Evolutionary conservation across 92 coral and sea anemone genomes (phyloP).

Genomic region (Pocillopora meandrina): DNA sequence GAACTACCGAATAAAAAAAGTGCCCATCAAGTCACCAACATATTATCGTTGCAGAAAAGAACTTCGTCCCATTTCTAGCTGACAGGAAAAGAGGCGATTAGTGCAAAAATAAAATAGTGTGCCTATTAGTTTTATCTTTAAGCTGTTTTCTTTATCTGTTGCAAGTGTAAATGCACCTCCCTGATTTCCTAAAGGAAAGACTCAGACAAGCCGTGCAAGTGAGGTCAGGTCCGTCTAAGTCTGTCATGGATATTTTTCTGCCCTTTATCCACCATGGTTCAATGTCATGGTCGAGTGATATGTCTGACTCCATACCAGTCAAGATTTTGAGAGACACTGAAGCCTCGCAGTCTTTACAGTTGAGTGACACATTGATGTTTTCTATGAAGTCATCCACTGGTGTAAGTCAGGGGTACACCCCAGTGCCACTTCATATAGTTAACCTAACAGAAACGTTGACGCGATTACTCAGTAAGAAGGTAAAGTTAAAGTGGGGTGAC

Average conservation of each 20-base stretch:
- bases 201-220: too few relatives aligned
- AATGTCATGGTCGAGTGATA: conserved; percentile 31
- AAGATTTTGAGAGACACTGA: conserved; percentile 68
- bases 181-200: too few relatives aligned
- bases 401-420: conserved; percentile 25
- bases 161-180: too few relatives aligned
- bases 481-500: conserved; percentile 46
- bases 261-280: conserved; percentile 56
- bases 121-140: too few relatives aligned
- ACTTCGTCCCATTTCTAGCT: too few relatives aligned
- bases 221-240: neutral
- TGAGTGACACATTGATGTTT: conserved; percentile 43
- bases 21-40: too few relatives aligned
- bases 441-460: conserved; percentile 47
- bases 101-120: too few relatives aligned
- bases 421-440: conserved; percentile 60
- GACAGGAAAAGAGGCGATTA: too few relatives aligned
- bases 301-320: conserved; percentile 34
- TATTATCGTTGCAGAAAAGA: too few relatives aligned
- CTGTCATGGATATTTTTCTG: conserved; percentile 16
- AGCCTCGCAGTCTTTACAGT: conserved; percentile 55
- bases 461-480: conserved; percentile 35
- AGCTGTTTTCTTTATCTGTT: too few relatives aligned
- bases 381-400: neutral
- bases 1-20: too few relatives aligned